Percentiles rank a stretch among this genome's conserved stretches.
phyloP scores from a whole-genome alignment of 2,113 vertebrate genomes.

The Plectropomus leopardus region DNA sequence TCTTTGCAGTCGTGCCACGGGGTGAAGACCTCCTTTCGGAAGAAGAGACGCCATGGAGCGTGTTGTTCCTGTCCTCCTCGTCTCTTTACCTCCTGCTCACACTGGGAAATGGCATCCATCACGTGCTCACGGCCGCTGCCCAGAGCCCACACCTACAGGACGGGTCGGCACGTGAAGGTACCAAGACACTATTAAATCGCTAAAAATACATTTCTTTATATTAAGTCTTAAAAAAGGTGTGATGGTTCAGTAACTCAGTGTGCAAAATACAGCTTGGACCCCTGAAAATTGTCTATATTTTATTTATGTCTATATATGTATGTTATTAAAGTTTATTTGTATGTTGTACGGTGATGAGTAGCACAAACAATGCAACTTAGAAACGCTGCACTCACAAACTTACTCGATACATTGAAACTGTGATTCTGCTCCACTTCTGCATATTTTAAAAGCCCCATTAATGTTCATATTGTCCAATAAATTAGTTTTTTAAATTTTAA shows the following conservation, averaged over 20 bases:
- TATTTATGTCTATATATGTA: too few relatives aligned
- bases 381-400: too few relatives aligned
- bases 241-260: not conserved
- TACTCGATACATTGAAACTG: too few relatives aligned
- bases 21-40: conserved; percentile 96
- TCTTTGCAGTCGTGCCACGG: conserved; percentile 93
- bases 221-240: not conserved
- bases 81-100: conserved; percentile 92
- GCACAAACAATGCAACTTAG: not conserved
- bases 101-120: conserved; percentile 95
- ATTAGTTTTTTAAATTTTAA: too few relatives aligned
- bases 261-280: not conserved
- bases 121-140: conserved; percentile 91
- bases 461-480: too few relatives aligned
- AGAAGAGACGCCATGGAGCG: conserved; percentile 93
- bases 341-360: not conserved
- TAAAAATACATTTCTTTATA: too few relatives aligned
- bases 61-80: conserved; percentile 90
- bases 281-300: not conserved
- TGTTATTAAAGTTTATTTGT: not conserved
- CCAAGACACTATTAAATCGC: too few relatives aligned
- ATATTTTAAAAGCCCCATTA: too few relatives aligned
- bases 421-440: too few relatives aligned
- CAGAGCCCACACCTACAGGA: conserved; percentile 91
- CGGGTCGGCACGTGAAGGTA: not conserved